Evolutionary conservation across 2,113 vertebrate genomes (phyloP), one percentile per base, ranked within the genome.

Genomic region (Indicator indicator): DNA sequence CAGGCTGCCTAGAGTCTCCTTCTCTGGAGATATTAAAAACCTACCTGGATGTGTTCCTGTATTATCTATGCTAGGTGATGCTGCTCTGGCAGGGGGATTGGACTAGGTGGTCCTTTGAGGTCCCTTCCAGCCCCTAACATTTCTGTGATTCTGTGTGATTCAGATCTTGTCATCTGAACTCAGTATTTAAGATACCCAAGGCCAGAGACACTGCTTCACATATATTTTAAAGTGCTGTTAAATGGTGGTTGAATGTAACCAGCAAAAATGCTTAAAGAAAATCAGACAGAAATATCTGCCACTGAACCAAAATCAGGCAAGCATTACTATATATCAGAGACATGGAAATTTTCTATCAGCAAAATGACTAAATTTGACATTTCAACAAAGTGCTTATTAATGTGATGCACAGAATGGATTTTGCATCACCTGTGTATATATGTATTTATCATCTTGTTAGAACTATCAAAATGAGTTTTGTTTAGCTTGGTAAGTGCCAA

Each of bases 371-470:
- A 91, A 93, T 93, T 67, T 77, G 46, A 62, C 68, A 50, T 93
- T 77, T 63, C 48, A 69, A 88, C 86, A 28, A 42, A 84, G 59
- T 80, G 64, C 40, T 83, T 85, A 84, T 95, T 93, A 80, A 86
- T 96, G 65, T 94, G n/a, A 63, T 30, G 24, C 70, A 76, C 90
- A 94, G 63, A 86, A 94, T 83, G 71, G 92, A 96, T 95, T 96
- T 95, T 82, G 40, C 40, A 65, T 95, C 59, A 65, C 50, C 10
- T 59, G n/a, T 89, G 72, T 11, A 16, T 71, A 68, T 72, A 67
- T 42, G 14, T 86, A 97, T 96, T 97, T 96, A 78, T 95, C 83
- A 96, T 90, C 86, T 86, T 19, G 21, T 97, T 97, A 96, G 82
- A 93, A 83, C 59, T 89, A 97, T 96, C 85, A 95, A 96, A 97